phyloP scores from a whole-genome alignment of 2,797 vertebrate genomes.

The Zenarchopterus dispar region DNA sequence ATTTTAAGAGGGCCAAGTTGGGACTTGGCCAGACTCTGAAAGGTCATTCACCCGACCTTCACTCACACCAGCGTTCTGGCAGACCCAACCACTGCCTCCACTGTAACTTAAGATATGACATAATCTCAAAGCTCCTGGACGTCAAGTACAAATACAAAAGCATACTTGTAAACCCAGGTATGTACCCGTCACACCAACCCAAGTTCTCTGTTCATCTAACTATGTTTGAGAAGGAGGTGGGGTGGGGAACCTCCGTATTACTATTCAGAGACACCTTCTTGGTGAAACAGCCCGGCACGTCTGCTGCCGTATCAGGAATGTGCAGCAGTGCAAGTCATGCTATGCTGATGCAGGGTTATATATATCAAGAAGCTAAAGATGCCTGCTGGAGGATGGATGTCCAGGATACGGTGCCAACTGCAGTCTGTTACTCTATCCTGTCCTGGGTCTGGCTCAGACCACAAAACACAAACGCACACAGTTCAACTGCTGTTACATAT shows the following conservation, averaged over 20 bases:
- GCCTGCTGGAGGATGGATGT: background rate
- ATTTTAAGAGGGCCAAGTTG: slow-evolving; percentile 31
- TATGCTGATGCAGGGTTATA: slow-evolving; percentile 25
- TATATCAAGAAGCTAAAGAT: slow-evolving; percentile 2
- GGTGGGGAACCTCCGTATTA: too few relatives aligned
- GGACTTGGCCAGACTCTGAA: slow-evolving; percentile 8
- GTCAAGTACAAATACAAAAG: background rate
- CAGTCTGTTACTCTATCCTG: slow-evolving; percentile 56
- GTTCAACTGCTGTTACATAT: background rate
- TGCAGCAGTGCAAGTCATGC: slow-evolving; percentile 23
- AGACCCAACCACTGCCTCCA: slow-evolving; percentile 3
- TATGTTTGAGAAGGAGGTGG: too few relatives aligned
- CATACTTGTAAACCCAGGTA: too few relatives aligned
- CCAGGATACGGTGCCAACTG: slow-evolving; percentile 32
- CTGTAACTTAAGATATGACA: background rate
- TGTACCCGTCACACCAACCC: too few relatives aligned
- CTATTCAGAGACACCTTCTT: background rate
- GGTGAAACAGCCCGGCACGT: background rate
- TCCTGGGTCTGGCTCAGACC: slow-evolving; percentile 39
- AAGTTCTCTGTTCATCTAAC: too few relatives aligned
- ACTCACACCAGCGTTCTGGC: too few relatives aligned
- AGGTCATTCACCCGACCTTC: slow-evolving; percentile 1
- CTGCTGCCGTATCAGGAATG: slow-evolving; percentile 14
- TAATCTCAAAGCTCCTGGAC: too few relatives aligned
- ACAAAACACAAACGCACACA: slow-evolving; percentile 1